Percentiles rank a stretch among this genome's conserved stretches.
Evolutionary conservation across 2,113 vertebrate species (phyloP).

Genomic region (Planiliza haematocheilus): DNA sequence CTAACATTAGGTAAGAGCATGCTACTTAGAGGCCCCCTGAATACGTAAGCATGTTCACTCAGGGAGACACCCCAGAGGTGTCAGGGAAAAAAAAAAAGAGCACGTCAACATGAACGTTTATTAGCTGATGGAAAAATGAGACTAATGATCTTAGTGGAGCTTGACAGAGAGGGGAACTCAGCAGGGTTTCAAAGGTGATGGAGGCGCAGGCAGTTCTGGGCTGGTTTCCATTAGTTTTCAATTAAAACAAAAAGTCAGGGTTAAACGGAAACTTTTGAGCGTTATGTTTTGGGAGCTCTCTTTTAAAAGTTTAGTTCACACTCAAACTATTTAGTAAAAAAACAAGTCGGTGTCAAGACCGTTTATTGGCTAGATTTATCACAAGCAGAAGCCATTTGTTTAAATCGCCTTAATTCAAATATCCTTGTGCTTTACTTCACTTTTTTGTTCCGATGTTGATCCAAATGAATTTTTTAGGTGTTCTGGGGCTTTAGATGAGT

Average conservation of each 20-base stretch:
- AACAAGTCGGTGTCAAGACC: not conserved
- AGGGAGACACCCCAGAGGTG: slow-evolving; percentile 59
- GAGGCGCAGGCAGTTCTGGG: not conserved
- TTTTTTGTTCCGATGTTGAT: not conserved
- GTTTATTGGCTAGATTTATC: not conserved
- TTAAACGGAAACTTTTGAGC: not conserved
- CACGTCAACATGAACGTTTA: slow-evolving; percentile 61
- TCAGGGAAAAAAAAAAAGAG: slow-evolving; percentile 55
- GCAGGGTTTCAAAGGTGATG: slow-evolving; percentile 37
- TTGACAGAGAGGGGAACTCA: slow-evolving; percentile 11
- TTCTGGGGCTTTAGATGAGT: not conserved
- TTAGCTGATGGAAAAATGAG: slow-evolving; percentile 65
- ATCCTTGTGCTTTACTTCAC: no score
- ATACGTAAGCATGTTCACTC: slow-evolving; percentile 44
- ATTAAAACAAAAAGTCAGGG: slow-evolving; percentile 24
- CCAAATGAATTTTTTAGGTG: not conserved
- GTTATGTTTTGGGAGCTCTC: not conserved
- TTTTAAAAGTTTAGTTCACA: not conserved
- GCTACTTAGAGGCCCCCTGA: slow-evolving; percentile 30
- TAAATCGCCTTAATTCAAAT: no score
- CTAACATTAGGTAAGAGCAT: slow-evolving; percentile 57
- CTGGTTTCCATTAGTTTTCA: slow-evolving; percentile 17
- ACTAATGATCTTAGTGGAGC: slow-evolving; percentile 45
- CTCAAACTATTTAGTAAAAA: not conserved
- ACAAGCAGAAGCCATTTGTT: no score